Base-by-base conservation (phyloP, 2,113 vertebrate species). In the Maccullochella peelii region DNA sequence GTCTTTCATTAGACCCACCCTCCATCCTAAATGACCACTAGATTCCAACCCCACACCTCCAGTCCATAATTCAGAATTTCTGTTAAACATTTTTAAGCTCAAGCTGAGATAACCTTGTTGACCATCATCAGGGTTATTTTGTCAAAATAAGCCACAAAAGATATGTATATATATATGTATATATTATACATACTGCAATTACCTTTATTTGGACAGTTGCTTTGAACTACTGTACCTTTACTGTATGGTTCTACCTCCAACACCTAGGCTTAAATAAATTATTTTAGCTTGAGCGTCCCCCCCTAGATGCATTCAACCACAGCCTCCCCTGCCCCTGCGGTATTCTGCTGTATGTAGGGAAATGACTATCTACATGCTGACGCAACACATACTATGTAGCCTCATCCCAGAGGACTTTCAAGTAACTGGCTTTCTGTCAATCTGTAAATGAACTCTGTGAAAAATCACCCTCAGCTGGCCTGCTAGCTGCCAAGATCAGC, bases 291-390 rank as follows among this genome's bases (percentile, higher is more conserved):
- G 4, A 8, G 11, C 2, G 33, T 61, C 1, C 16, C 40, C 11
- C 7, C 1, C 6, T 40, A 25, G 21, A 40, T 11, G 10, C 23
- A 52, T 42, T 59, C 36, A 40, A 10, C 30, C 58, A 8, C 42
- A 54, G 74, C 58, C 12, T 20, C n/a, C 14, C n/a, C 16, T 54
- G 44, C 33, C 50, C 20, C 36, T n/a, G 18, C 5, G 0, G n/a
- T 33, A 47, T 44, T 54, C 33, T 58, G 16, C 63, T n/a, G 52
- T 10, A 18, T 78, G 38, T 5, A 4, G 38, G 23, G 20, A 0
- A 68, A 47, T 70, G 42, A 40, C 59, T 52, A 57, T 44, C 55
- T 63, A 21, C 73, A 61, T 49, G 54, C 42, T 61, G 55, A 79
- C 38, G 54, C 27, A 69, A 59, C 40, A 36, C 42, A 47, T 42